A percentile compares a stretch with the other conserved stretches of the same genome.
Evolutionary conservation across 2,888 invertebrate species (phyloP).

Genomic region (Apomyelois bistriatella): DNA sequence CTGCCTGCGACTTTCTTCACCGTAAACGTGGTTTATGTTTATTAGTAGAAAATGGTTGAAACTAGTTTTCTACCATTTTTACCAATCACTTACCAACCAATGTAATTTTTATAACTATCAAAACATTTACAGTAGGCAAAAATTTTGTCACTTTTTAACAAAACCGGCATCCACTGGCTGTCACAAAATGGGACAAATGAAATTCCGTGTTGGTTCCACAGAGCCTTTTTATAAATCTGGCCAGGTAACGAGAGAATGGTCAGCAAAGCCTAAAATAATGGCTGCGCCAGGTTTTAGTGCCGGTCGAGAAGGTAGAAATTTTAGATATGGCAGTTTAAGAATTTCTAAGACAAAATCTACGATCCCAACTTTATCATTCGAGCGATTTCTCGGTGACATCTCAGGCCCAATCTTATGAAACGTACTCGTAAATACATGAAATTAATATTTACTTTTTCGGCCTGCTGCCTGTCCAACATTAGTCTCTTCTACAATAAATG

Average conservation of each 20-base stretch:
- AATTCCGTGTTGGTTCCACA: constrained; percentile 19
- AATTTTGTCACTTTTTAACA: background rate
- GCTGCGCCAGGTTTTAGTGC: constrained; percentile 27
- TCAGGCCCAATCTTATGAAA: no score
- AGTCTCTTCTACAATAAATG: no score
- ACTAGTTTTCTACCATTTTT: no score
- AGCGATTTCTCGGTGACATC: no score
- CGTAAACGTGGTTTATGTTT: no score
- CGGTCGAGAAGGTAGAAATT: constrained; percentile 24
- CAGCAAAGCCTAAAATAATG: constrained; percentile 65
- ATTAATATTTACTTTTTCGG: no score
- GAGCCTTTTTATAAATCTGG: constrained; percentile 24
- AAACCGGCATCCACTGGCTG: background rate
- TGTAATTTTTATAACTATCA: background rate
- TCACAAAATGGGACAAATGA: constrained; percentile 18
- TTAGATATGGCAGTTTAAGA: constrained; percentile 21
- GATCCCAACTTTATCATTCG: no score
- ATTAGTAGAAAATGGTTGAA: no score
- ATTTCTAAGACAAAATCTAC: background rate
- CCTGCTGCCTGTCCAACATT: no score
- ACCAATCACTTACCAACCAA: no score
- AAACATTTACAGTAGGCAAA: background rate
- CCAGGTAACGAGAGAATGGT: constrained; percentile 43
- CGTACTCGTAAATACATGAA: no score
- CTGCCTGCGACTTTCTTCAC: no score